Evolutionary conservation across 35 echinoderm and acorn worm genomes (phyloP), one percentile per base, ranked within the genome.

Genomic region (Ophioderma brevispina): DNA sequence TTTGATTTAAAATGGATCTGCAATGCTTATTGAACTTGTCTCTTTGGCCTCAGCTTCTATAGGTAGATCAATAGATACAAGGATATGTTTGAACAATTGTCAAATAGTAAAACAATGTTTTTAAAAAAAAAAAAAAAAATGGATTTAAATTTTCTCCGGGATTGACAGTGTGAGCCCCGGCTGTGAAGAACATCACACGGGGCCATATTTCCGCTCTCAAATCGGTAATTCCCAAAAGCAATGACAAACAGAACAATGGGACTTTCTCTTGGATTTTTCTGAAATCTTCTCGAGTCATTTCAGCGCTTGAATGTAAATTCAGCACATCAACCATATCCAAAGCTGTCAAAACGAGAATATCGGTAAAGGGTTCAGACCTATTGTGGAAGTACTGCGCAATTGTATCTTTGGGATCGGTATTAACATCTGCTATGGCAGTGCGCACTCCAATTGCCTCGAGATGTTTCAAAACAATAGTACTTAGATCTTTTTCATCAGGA

Each of bases 61-160:
- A 23, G 92, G 92, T 18, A 94, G 33, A 80, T 94, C 92, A n/a
- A 94, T 35, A 42, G 64, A 63, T 19, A 56, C 23, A 13, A n/a
- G n/a, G n/a, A n/a, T n/a, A n/a, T n/a, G n/a, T n/a, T n/a, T n/a
- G n/a, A n/a, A n/a, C n/a, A n/a, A n/a, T n/a, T n/a, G n/a, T n/a
- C n/a, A n/a, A n/a, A n/a, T n/a, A n/a, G n/a, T n/a, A n/a, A n/a
- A n/a, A n/a, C n/a, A n/a, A n/a, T n/a, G n/a, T n/a, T n/a, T n/a
- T n/a, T n/a, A n/a, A n/a, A n/a, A n/a, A n/a, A n/a, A n/a, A n/a
- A n/a, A n/a, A n/a, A n/a, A 89, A 55, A 37, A 88, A 43, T n/a
- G 92, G 92, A 35, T 89, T 81, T 6, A 88, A 33, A 2, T 38
- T 40, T 10, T 80, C 70, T 28, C 75, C 41, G 35, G 38, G 64